phyloP scores from a whole-genome alignment of 2,797 vertebrate species.

The Poecilia picta region DNA sequence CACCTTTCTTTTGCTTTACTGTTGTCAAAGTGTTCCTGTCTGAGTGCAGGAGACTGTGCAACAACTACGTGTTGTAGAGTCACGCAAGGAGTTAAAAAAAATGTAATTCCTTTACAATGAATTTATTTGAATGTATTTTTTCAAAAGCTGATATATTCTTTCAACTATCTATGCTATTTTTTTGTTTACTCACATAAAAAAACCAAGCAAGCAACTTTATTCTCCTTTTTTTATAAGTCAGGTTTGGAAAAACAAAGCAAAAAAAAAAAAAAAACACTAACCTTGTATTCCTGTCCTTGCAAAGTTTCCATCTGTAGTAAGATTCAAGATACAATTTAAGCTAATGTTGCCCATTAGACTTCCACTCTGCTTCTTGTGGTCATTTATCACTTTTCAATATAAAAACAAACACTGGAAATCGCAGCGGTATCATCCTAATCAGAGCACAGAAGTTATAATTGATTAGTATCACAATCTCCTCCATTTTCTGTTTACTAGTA shows the following conservation, averaged over 20 bases:
- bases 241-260: not conserved
- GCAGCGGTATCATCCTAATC: not conserved
- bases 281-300: not conserved
- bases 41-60: slow-evolving; percentile 19
- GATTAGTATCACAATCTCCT: not conserved
- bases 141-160: not conserved
- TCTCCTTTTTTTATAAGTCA: not conserved
- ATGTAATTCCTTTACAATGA: not conserved
- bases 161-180: not conserved
- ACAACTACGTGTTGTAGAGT: slow-evolving; percentile 1
- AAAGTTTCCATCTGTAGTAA: not conserved
- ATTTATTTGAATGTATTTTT: not conserved
- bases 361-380: not conserved
- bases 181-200: not conserved
- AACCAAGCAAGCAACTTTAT: not conserved
- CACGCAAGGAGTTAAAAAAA: not conserved
- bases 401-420: not conserved
- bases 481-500: not conserved
- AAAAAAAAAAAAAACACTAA: not conserved
- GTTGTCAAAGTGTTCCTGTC: slow-evolving; percentile 12
- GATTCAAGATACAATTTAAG: not conserved
- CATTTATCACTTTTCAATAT: slow-evolving; percentile 1
- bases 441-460: not conserved
- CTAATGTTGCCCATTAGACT: not conserved
- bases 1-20: slow-evolving; percentile 29